Conservation (phyloP, 2,113 vertebrate genomes). For the Fulmarus glacialis region DNA sequence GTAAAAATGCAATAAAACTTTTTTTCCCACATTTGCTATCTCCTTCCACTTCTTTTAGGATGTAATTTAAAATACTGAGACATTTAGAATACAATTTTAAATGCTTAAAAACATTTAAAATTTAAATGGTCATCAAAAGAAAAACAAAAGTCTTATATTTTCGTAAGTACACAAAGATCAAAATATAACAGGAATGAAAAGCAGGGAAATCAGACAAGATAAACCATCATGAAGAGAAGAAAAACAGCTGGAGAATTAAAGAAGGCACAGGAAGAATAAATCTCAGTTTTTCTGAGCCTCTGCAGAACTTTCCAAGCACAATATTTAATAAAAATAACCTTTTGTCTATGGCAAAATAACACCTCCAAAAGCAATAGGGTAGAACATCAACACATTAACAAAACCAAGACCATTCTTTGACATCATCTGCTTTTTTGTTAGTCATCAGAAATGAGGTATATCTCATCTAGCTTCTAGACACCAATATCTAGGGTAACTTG, state of each 20-base stretch:
- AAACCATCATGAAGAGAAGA: background rate
- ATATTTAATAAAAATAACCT: background rate
- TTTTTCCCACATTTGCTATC: background rate
- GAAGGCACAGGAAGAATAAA: background rate
- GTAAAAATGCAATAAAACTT: background rate
- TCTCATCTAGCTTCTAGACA: background rate
- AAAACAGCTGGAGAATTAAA: background rate
- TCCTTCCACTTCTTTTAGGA: background rate
- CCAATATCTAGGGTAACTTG: fast-evolving
- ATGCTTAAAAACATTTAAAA: background rate
- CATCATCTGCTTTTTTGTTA: background rate
- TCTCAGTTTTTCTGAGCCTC: background rate
- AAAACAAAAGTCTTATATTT: background rate
- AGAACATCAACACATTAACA: background rate
- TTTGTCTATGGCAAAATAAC: background rate
- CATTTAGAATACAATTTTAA: background rate
- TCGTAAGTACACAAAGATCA: background rate
- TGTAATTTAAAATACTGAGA: background rate
- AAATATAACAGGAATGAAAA: background rate
- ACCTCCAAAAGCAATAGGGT: background rate
- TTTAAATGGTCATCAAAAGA: background rate
- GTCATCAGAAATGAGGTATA: background rate
- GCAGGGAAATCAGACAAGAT: background rate
- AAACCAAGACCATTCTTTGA: background rate
- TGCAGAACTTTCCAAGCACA: background rate